Conservation (phyloP, 2,797 vertebrate genomes). For the Antrozous pallidus region DNA sequence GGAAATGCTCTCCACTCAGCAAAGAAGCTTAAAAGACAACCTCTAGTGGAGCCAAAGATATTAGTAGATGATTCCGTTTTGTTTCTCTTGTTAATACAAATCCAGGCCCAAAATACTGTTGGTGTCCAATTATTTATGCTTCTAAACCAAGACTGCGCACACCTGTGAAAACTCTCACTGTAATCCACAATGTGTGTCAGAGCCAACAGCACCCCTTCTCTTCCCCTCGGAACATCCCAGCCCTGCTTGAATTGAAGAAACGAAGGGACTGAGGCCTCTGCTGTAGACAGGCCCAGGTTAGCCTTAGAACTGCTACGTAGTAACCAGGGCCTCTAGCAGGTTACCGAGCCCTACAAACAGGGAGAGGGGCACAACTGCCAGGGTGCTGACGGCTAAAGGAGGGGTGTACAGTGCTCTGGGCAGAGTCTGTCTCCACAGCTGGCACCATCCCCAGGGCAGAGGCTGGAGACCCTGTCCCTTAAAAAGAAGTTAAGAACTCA, state of each 20-base stretch:
- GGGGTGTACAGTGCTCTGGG: no score
- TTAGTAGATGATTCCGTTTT: background rate
- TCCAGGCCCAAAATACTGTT: background rate
- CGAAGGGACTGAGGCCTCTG: background rate
- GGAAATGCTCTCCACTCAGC: background rate
- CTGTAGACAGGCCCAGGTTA: background rate
- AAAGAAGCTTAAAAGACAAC: background rate
- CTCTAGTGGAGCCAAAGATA: background rate
- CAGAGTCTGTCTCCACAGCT: background rate
- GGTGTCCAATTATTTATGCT: background rate
- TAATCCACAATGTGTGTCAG: no score
- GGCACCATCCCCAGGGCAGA: background rate
- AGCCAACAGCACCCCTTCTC: no score
- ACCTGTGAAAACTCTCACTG: background rate
- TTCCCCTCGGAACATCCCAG: no score
- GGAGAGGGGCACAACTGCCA: background rate
- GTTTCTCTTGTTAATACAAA: background rate
- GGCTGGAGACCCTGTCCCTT: background rate
- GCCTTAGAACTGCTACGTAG: accelerated
- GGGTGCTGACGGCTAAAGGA: accelerated
- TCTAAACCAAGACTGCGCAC: background rate
- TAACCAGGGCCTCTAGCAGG: accelerated
- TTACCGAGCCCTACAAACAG: background rate
- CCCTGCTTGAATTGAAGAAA: background rate
- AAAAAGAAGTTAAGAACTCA: background rate